A percentile compares a stretch with the other conserved stretches of the same genome.
Evolutionary conservation across 2,113 vertebrate species (phyloP).

Genomic region (Xiphophorus hellerii): DNA sequence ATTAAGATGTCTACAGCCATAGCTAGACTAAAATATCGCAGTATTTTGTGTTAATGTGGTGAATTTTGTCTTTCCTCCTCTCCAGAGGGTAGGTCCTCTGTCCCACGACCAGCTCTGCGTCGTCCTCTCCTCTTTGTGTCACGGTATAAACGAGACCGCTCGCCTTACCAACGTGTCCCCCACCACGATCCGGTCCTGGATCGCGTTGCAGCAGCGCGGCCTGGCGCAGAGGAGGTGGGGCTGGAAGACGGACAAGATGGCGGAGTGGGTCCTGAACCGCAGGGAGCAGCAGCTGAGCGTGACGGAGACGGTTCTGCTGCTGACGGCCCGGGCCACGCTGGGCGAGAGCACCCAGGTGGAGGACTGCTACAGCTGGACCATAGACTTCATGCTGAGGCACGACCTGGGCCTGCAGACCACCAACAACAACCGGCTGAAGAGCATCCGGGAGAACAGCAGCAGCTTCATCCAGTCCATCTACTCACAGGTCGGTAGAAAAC

Average conservation of each 20-base stretch:
- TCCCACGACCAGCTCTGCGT: conserved; percentile 1
- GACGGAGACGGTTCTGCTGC: conserved; percentile 36
- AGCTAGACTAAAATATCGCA: too few relatives aligned
- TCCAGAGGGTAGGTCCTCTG: background rate
- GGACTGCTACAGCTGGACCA: conserved; percentile 30
- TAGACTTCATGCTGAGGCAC: conserved; percentile 62
- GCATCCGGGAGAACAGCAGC: conserved; percentile 7
- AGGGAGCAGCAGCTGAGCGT: conserved; percentile 61
- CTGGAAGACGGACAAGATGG: conserved; percentile 44
- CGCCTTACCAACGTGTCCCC: accelerated
- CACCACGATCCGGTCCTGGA: background rate
- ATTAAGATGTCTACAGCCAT: too few relatives aligned
- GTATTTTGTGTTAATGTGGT: background rate
- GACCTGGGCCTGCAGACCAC: conserved; percentile 1
- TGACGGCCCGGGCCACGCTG: conserved; percentile 12
- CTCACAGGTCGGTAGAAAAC: conserved; percentile 31
- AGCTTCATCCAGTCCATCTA: background rate
- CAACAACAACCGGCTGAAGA: background rate
- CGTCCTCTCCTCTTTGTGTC: conserved; percentile 36
- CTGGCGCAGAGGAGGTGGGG: conserved; percentile 31
- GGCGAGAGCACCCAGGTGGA: background rate
- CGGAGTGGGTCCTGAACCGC: conserved; percentile 42
- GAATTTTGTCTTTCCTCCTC: background rate
- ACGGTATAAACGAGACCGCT: conserved; percentile 17
- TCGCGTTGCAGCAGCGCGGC: background rate